Percentiles rank a stretch among this genome's conserved stretches.
phyloP scores from a whole-genome alignment of 2,113 vertebrate species.

The Podocnemis expansa region DNA sequence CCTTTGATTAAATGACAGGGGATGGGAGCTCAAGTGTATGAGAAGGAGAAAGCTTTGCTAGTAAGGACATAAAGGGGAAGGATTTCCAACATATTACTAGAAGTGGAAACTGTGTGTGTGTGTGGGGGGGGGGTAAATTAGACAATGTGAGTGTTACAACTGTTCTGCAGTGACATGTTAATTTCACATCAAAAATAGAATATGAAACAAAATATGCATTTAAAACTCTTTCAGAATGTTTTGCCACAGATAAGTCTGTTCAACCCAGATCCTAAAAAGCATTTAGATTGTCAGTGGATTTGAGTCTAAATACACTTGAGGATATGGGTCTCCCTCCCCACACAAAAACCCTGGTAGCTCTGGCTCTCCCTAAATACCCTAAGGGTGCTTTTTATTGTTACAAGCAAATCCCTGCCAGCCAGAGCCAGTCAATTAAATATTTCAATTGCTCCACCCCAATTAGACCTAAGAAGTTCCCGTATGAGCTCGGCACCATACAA shows the following conservation, averaged over 20 bases:
- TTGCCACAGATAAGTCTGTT: background rate
- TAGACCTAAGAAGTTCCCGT: background rate
- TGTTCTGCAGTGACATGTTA: background rate
- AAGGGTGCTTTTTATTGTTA: background rate
- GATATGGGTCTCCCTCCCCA: background rate
- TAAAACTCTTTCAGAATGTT: background rate
- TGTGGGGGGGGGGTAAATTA: background rate
- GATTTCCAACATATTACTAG: background rate
- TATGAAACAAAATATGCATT: background rate
- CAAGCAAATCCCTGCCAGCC: background rate
- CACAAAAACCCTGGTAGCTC: background rate
- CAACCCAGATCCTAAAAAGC: background rate
- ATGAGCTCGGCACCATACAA: background rate
- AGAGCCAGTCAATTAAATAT: background rate
- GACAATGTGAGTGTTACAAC: slow-evolving; percentile 2
- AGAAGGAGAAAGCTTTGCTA: background rate
- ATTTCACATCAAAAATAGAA: background rate
- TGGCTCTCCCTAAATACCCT: background rate
- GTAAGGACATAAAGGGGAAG: background rate
- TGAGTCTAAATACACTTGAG: background rate
- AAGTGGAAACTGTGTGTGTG: slow-evolving; percentile 30
- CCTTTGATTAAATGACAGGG: background rate
- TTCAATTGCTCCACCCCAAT: background rate
- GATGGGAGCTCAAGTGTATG: background rate
- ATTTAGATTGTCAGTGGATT: background rate